Evolutionary conservation across 2,888 invertebrate genomes (phyloP), one percentile per base, ranked within the genome.

Genomic region (Pyrocoelia pectoralis): DNA sequence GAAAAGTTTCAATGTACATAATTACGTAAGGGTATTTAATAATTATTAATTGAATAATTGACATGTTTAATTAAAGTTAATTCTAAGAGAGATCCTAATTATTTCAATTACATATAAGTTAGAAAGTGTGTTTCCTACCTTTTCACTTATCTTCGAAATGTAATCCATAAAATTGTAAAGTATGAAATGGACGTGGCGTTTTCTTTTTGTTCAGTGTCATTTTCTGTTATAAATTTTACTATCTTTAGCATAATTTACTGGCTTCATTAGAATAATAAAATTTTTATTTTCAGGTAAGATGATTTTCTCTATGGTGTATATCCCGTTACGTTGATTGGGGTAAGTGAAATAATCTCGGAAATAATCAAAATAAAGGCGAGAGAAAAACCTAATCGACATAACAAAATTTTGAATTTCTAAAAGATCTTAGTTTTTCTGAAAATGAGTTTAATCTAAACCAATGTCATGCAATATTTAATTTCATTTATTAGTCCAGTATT

Each of bases 121-220:
- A 33, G 33, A 33, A 33, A 33, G 33, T 33, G 33, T 33, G 33
- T 33, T 33, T 33, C n/a, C n/a, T n/a, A 33, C n/a, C n/a, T 33
- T 33, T 33, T 33, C 33, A 33, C n/a, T 8, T 33, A n/a, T 33
- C n/a, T 33, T 4, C 33, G 3, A n/a, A 24, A 33, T 33, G 33
- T n/a, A 4, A 33, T 33, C 33, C 33, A n/a, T 33, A n/a, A 33
- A 33, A 33, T 4, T 33, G 9, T 24, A 24, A 24, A 8, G 8
- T 24, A n/a, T n/a, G 24, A 24, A 24, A 24, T 5, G 24, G 24
- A 24, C 6, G 24, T 24, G 6, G 4, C 6, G 24, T 24, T 3
- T 24, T 24, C 24, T 24, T 24, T 6, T 24, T 24, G 24, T 24
- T 6, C 3, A 24, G 24, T 24, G 24, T 5, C 24, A 24, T 24